Conservation (phyloP, 2,888 invertebrate species). For the Fissipunctia ypsillon region DNA sequence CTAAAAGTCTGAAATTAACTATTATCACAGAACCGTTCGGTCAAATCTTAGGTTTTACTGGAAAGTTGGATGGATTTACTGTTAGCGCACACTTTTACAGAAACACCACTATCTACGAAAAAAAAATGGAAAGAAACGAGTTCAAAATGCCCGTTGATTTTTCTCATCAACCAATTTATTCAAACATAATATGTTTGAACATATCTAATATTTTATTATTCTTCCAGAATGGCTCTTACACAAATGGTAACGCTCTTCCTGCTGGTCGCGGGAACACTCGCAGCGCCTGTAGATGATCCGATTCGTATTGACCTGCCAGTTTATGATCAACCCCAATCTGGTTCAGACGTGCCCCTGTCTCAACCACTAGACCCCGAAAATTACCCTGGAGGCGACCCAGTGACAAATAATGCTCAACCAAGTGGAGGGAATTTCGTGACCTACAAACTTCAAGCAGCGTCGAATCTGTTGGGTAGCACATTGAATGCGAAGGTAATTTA, state of each 20-base stretch:
- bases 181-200: no score
- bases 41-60: background rate
- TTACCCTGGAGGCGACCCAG: conserved; percentile 73
- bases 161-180: background rate
- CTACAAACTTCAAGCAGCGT: conserved; percentile 74
- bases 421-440: conserved; percentile 71
- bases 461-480: conserved; percentile 68
- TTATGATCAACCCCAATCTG: conserved; percentile 77
- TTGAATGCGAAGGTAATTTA: conserved; percentile 68
- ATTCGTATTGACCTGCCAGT: conserved; percentile 85
- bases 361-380: conserved; percentile 76
- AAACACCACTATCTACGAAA: background rate
- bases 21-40: background rate
- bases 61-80: background rate
- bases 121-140: background rate
- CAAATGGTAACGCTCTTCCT: conserved; percentile 66
- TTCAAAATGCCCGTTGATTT: background rate
- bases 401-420: conserved; percentile 61
- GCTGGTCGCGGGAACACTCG: conserved; percentile 66
- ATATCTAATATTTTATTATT: conserved; percentile 16
- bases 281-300: conserved; percentile 82
- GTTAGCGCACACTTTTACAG: background rate
- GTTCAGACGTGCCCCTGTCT: conserved; percentile 64
- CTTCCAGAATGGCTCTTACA: conserved; percentile 76
- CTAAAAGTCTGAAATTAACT: background rate